Evolutionary conservation across 2,888 invertebrate genomes (phyloP).

Genomic region (Drosophila antonietae): DNA sequence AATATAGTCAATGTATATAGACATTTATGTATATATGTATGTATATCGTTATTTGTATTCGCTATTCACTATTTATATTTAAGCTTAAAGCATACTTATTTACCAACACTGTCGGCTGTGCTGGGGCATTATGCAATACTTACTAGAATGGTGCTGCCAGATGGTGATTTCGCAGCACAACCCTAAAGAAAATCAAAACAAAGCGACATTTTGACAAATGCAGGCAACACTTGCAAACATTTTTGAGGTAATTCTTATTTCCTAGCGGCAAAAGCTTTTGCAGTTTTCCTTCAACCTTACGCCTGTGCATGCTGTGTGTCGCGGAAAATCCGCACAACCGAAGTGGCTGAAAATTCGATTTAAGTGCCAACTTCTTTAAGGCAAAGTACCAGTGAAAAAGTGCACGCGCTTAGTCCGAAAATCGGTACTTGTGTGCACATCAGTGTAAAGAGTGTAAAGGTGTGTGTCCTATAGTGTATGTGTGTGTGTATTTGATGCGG

Average conservation of each 20-base stretch:
- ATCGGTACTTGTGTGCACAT: constrained; percentile 33
- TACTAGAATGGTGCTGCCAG: constrained; percentile 37
- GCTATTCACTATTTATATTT: not conserved
- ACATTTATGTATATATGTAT: not conserved
- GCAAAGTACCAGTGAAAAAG: constrained; percentile 37
- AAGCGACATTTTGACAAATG: constrained; percentile 54
- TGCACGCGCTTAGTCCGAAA: constrained; percentile 41
- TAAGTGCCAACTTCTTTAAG: constrained; percentile 42
- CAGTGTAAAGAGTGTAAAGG: constrained; percentile 9
- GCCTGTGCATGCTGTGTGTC: constrained; percentile 52
- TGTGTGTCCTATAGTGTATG: constrained; percentile 15
- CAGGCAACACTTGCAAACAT: constrained; percentile 59
- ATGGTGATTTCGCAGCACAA: constrained; percentile 23
- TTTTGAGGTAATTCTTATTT: constrained; percentile 63
- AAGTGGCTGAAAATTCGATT: constrained; percentile 66
- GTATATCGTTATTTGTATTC: not conserved
- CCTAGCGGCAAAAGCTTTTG: constrained; percentile 72
- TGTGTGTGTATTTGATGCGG: constrained; percentile 36
- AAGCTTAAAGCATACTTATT: not conserved
- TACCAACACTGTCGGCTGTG: constrained; percentile 27
- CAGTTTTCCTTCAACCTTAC: constrained; percentile 70
- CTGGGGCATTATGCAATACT: constrained; percentile 45
- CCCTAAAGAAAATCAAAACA: constrained; percentile 60
- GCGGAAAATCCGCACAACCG: constrained; percentile 46
- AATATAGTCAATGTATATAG: not conserved